These are phyloP conservation scores for Leucoraja ocellata DNA, from an alignment of 2,797 vertebrate genomes.

Conservation along the genomic window DNA sequence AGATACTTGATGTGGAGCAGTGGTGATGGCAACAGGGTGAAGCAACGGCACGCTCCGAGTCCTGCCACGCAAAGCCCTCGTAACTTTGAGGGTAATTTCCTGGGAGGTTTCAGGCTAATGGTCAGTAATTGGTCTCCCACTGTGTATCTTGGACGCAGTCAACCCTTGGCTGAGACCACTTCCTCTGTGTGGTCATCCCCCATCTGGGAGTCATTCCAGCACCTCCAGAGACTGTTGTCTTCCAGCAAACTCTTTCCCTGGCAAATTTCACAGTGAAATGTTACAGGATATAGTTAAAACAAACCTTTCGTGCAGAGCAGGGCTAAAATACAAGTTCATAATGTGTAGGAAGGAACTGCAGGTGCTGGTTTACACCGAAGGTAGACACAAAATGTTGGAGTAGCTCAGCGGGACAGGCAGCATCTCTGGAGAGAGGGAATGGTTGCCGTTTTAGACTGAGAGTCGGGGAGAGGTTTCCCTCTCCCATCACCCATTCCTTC, in stretches of 20 bases:
- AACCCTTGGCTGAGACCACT: not conserved
- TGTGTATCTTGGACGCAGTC: not conserved
- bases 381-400: too few relatives aligned
- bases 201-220: not conserved
- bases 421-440: too few relatives aligned
- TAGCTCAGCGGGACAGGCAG: too few relatives aligned
- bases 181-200: not conserved
- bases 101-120: too few relatives aligned
- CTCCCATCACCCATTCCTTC: too few relatives aligned
- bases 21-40: too few relatives aligned
- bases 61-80: not conserved
- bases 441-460: too few relatives aligned
- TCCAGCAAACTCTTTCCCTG: not conserved
- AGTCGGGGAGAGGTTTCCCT: too few relatives aligned
- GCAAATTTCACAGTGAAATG: not conserved
- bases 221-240: not conserved
- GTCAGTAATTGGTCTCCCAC: not conserved
- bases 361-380: too few relatives aligned
- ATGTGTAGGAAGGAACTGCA: too few relatives aligned
- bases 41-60: not conserved
- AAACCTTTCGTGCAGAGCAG: not conserved
- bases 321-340: not conserved
- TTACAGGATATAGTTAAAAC: too few relatives aligned
- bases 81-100: not conserved
- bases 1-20: too few relatives aligned